phyloP scores from a whole-genome alignment of 2,888 invertebrate species.

The Thera obeliscata region DNA sequence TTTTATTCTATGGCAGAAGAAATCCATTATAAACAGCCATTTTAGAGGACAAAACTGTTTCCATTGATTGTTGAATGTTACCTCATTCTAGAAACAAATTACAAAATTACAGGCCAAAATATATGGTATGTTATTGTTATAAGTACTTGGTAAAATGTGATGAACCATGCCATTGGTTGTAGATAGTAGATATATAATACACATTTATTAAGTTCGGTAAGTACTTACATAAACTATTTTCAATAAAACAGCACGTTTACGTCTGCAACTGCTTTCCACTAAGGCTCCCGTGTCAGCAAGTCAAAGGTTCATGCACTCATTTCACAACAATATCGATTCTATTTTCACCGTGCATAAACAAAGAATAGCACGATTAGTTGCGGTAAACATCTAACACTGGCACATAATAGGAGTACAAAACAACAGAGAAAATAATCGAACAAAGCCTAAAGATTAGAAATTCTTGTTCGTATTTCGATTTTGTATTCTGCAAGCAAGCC shows the following conservation, averaged over 20 bases:
- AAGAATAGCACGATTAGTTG: conserved; percentile 52
- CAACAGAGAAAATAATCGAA: conserved; percentile 39
- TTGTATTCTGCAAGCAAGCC: conserved; percentile 1
- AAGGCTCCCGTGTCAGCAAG: conserved; percentile 59
- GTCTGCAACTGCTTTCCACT: conserved; percentile 54
- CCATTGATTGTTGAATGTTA: no score
- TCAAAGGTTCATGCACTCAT: conserved; percentile 70
- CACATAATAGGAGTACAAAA: conserved; percentile 56
- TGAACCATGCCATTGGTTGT: not conserved
- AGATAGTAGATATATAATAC: not conserved
- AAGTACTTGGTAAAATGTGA: no score
- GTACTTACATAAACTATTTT: conserved; percentile 45
- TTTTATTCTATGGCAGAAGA: no score
- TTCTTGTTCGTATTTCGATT: conserved; percentile 34
- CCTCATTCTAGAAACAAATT: no score
- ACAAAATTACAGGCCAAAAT: no score
- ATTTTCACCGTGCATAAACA: conserved; percentile 58
- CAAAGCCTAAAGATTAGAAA: conserved; percentile 47
- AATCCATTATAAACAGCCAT: no score
- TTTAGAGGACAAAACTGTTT: no score
- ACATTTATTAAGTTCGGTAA: not conserved
- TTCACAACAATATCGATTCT: conserved; percentile 71
- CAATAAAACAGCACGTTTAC: conserved; percentile 36
- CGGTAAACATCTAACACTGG: conserved; percentile 61
- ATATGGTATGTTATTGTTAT: no score